Base-by-base conservation (phyloP, 2,888 invertebrate genomes). In the Ligdia adustata region DNA sequence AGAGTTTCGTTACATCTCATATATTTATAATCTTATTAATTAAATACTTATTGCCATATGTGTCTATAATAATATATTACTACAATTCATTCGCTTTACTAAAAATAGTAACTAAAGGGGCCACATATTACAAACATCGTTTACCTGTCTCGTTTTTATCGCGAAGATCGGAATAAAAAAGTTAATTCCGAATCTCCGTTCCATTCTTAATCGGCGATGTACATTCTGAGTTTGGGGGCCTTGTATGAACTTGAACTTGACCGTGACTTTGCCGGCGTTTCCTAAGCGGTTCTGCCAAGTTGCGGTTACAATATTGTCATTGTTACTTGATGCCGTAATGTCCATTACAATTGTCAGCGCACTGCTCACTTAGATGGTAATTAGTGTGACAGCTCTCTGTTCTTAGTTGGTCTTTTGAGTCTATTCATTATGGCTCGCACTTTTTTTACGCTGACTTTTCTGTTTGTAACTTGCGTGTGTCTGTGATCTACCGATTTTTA, bases 181-280 rank as follows among this genome's bases (percentile, higher is more conserved):
- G 22, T 22, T 22, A 7, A 4, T n/a, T 35, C 14, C 35, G 9
- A 20, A 9, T 39, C 40, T 9, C 4, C 16, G 16, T 22, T 35
- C 9, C 15, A 39, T 35, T 46, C 22, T 6, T 22, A 39, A 31
- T 4, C 14, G 29, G 14, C 18, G 12, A 4, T 20, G 26, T 41
- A 39, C n/a, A 18, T 45, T 45, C 22, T 4, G 7, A 22, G n/a
- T 16, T 22, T n/a, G n/a, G 43, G 31, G 18, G 28, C 37, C 28
- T 44, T 28, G 32, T 11, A 26, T 38, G 52, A 34, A 52, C 43
- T 52, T 55, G 53, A 57, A 57, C 61, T 55, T 61, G 57, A 57
- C 58, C 57, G 33, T 51, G 47, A 57, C 54, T 47, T 51, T 53
- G 22, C 27, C 24, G 40, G 24, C 34, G 22, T 50, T 52, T 26